Evolutionary conservation across 2,113 vertebrate species (phyloP), one percentile per base, ranked within the genome.

Genomic region (Odocoileus hemionus): DNA sequence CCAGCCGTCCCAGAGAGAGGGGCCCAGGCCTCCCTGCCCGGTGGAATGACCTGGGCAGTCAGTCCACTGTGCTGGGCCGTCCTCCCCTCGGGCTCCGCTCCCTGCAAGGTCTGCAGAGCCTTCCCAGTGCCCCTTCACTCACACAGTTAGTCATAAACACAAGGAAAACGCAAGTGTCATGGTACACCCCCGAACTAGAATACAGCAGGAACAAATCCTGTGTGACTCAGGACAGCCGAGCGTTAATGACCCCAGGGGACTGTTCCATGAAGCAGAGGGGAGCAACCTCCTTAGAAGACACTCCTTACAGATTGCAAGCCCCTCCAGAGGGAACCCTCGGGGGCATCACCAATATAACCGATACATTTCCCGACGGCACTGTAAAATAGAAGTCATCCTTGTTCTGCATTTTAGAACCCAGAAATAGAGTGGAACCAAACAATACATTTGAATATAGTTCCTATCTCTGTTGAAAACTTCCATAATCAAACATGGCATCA

Each of bases 51-150:
- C 9, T 7, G 6, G n/a, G 3, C 19, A 19, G 17, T 47, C 28
- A 33, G 19, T 1, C n/a, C 21, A 2, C 28, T 47, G 6, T 13
- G 19, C 12, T 47, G 39, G 9, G 28, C 11, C 47, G 17, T 52
- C 28, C 39, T 17, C 14, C 7, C 10, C 3, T 2, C 8, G 6
- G 36, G 3, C 14, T 7, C 2, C 1, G 0, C 23, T 88, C 33
- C 52, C 3, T 13, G 6, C 16, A 74, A 39, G n/a, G 15, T 33
- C 8, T 16, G 2, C 3, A 2, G 6, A n/a, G 67, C 17, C 60
- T 86, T 23, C 55, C 19, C 43, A 15, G n/a, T 8, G n/a, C 8
- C 19, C 17, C 67, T 23, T 55, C 21, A 57, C 21, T 52, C 52
- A 26, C n/a, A 82, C 1, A 26, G 15, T 17, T 30, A 84, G 67